Evolutionary conservation across 2,797 vertebrate species (phyloP).

Genomic region (Benthosema pterotum): DNA sequence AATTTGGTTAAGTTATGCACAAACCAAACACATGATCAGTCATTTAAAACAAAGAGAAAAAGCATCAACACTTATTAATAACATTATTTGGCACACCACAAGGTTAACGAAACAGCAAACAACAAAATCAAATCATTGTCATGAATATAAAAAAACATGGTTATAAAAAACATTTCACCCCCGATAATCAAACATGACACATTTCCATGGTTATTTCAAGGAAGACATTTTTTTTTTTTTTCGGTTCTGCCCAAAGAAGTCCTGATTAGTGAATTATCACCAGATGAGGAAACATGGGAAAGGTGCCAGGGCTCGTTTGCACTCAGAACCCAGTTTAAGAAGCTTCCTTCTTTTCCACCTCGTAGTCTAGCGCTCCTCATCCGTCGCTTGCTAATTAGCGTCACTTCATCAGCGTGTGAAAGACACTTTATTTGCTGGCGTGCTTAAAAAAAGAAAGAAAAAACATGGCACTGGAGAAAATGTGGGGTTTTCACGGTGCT

Average conservation of each 20-base stretch:
- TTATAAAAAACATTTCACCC: conserved; percentile 50
- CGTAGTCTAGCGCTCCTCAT: conserved; percentile 60
- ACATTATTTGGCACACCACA: conserved; percentile 33
- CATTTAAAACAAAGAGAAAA: conserved; percentile 36
- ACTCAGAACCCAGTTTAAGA: neutral
- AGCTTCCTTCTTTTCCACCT: conserved; percentile 16
- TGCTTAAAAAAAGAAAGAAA: conserved; percentile 16
- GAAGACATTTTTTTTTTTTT: conserved; percentile 71
- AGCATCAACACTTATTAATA: conserved; percentile 31
- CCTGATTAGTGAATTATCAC: conserved; percentile 38
- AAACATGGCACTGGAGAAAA: conserved; percentile 30
- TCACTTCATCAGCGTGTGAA: conserved; percentile 66
- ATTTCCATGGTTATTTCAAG: conserved; percentile 70
- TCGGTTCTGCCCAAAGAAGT: conserved; percentile 35
- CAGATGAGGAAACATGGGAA: conserved; percentile 15
- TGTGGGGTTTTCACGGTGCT: conserved; percentile 50
- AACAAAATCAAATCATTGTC: conserved; percentile 32
- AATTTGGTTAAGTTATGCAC: conserved; percentile 28
- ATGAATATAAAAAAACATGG: conserved; percentile 43
- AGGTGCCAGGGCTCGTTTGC: conserved; percentile 34
- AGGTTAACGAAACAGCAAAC: conserved; percentile 34
- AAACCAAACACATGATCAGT: conserved; percentile 54
- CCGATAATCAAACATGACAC: conserved; percentile 50
- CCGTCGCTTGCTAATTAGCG: conserved; percentile 69
- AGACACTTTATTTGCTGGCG: conserved; percentile 52